Evolutionary conservation across 2,797 vertebrate species (phyloP).

Genomic region (Manis crassicaudata): DNA sequence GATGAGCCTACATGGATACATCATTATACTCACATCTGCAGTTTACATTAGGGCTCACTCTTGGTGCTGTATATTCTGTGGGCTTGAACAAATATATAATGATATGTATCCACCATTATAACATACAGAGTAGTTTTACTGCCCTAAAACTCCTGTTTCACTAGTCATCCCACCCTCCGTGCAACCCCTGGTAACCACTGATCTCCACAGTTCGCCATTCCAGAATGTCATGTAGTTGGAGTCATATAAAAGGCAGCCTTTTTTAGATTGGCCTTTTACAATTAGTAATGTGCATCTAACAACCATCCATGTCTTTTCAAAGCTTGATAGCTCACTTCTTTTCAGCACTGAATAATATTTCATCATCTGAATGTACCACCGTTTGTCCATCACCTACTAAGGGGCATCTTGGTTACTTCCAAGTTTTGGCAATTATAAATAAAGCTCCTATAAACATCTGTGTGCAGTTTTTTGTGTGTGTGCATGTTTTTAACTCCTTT

Average conservation of each 20-base stretch:
- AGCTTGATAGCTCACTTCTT: not conserved
- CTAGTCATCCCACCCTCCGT: not conserved
- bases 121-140: not conserved
- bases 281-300: not conserved
- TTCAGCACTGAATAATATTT: too few species aligned
- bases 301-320: not conserved
- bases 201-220: not conserved
- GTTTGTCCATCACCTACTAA: too few species aligned
- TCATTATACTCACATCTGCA: too few species aligned
- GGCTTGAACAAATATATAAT: too few species aligned
- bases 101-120: too few species aligned
- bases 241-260: not conserved
- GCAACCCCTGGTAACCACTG: not conserved
- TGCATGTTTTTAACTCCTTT: not conserved
- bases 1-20: too few species aligned
- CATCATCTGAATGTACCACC: too few species aligned
- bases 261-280: not conserved
- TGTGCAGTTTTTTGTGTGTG: not conserved
- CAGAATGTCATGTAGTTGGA: not conserved
- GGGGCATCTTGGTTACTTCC: too few species aligned
- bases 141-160: not conserved
- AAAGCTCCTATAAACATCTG: not conserved
- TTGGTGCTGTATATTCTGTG: too few species aligned
- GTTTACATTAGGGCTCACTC: too few species aligned
- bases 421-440: too few species aligned